These are phyloP conservation scores for Chrosomus eos DNA, from an alignment of 2,797 vertebrate species.

Conservation along the genomic window DNA sequence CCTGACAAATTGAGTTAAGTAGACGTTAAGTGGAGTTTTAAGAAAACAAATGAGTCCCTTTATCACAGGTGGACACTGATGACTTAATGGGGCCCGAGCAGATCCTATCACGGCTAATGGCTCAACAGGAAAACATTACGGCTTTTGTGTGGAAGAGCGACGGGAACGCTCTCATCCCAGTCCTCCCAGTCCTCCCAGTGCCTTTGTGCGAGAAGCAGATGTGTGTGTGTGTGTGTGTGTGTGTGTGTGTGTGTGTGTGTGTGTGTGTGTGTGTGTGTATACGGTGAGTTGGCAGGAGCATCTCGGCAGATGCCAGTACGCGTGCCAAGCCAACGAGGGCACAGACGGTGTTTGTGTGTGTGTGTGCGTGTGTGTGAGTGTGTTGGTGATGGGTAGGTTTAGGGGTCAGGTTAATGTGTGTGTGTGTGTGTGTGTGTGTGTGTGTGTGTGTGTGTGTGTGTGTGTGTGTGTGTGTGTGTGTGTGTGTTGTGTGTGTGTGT, in stretches of 20 bases:
- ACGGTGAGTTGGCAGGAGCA: conserved; percentile 87
- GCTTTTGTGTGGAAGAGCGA: conserved; percentile 90
- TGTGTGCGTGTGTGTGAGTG: background rate
- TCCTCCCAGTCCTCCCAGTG: conserved; percentile 87
- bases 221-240: conserved; percentile 91
- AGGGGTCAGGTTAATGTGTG: too few species aligned
- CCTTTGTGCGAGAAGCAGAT: conserved; percentile 91
- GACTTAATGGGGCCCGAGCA: conserved; percentile 97
- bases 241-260: conserved; percentile 75
- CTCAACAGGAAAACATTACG: conserved; percentile 99
- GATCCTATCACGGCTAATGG: conserved; percentile 99
- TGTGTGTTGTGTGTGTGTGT: conserved; percentile 71
- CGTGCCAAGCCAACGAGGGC: conserved; percentile 95
- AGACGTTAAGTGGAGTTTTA: conserved; percentile 99
- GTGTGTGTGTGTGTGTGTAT: conserved; percentile 63
- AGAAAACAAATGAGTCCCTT: conserved; percentile 99
- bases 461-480: too few species aligned
- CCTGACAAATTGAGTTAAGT: conserved; percentile 99
- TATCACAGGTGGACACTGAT: conserved; percentile 99
- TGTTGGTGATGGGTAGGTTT: too few species aligned
- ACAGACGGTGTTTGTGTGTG: conserved; percentile 90
- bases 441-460: conserved; percentile 74
- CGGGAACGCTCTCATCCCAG: conserved; percentile 83
- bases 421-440: too few species aligned
- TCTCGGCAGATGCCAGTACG: conserved; percentile 96